Conservation (phyloP, 2,113 vertebrate species). For the Heliornis fulica region DNA sequence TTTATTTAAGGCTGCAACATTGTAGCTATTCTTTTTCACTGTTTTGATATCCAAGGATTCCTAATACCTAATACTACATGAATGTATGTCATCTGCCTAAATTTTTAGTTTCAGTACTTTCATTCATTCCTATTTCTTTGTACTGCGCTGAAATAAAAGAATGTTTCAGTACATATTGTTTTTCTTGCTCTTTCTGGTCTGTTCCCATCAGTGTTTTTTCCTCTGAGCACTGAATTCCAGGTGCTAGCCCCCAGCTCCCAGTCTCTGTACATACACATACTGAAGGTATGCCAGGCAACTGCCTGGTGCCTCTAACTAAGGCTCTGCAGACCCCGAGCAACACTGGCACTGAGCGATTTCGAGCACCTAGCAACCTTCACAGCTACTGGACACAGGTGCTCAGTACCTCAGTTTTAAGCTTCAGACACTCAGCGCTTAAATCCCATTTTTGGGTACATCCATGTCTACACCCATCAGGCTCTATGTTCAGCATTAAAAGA, state of each 20-base stretch:
- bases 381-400: neutral
- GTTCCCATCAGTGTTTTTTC: neutral
- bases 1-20: constrained; percentile 32
- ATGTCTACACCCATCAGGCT: neutral
- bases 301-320: neutral
- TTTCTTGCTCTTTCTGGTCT: neutral
- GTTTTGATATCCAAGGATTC: constrained; percentile 54
- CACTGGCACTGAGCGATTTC: neutral
- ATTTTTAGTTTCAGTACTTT: constrained; percentile 30
- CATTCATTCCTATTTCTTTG: constrained; percentile 53
- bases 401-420: neutral
- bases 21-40: neutral
- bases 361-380: neutral
- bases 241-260: neutral
- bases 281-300: rapidly evolving
- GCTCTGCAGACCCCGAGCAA: neutral
- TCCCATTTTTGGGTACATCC: neutral
- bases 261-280: neutral
- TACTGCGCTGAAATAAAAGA: constrained; percentile 68
- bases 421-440: neutral
- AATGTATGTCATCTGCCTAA: constrained; percentile 17
- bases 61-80: neutral
- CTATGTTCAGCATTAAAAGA: neutral
- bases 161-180: constrained; percentile 43
- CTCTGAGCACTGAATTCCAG: neutral